Evolutionary conservation across 2,797 vertebrate species (phyloP), one percentile per base, ranked within the genome.

Genomic region (Dendrocincla fuliginosa): DNA sequence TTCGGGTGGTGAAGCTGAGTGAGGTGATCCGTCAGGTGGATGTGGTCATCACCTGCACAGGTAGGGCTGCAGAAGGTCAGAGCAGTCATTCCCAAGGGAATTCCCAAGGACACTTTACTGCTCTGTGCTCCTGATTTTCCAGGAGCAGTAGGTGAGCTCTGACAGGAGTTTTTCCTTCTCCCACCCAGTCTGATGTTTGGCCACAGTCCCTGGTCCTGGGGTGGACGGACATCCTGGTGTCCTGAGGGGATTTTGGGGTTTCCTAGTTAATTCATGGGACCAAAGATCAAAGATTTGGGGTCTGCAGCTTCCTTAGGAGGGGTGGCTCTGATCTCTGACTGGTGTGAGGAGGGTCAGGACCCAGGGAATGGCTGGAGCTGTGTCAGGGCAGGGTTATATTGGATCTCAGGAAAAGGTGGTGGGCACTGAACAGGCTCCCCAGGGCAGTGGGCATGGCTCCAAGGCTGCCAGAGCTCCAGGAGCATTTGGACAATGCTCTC

Each of bases 41-140:
- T 95, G 98, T 99, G 50, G 99, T 99, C 95, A 99, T 99, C 98
- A 99, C 99, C 79, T 99, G 99, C 98, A 99, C 99, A 98, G 99
- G 99, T 99, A 98, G 94, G 30, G 76, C 11, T 1, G 64, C 90
- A 46, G 17, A 39, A 53, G 63, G 68, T 6, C 17, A 76, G 61
- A 35, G 47, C 55, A 53, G 52, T 6, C 4, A 1, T 61, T 81
- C 46, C 91, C 61, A 3, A 27, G n/a, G 1, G 67, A 60, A 32
- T 28, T 61, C 84, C 49, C 18, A 1, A 13, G 70, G 30, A 22
- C 6, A 1, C 22, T 44, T 56, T 0, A 3, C 30, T 86, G 59
- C 68, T 30, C 0, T 0, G 12, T 39, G 56, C 56, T 83, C 32
- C 59, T 85, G 0, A 16, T 63, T 64, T 68, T 33, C 25, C 17